A percentile compares a stretch with the other conserved stretches of the same genome.
Conservation (phyloP, 2,113 vertebrate genomes). For the Archilochus colubris region DNA sequence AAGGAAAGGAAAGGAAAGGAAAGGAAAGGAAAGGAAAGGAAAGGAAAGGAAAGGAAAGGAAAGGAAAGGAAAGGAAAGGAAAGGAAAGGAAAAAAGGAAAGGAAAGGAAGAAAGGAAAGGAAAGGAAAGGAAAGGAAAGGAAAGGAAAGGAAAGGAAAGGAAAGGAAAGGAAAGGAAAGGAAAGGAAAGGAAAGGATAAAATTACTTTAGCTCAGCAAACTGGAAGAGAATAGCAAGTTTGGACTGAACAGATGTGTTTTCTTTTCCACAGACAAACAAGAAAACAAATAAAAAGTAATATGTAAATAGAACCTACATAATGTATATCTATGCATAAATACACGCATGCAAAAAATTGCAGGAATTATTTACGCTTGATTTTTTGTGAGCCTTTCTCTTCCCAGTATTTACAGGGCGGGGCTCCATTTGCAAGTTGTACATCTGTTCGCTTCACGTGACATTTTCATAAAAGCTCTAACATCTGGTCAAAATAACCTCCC, state of each 20-base stretch:
- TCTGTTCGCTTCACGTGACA: conserved; percentile 91
- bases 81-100: too few species aligned
- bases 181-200: background rate
- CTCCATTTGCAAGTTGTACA: conserved; percentile 79
- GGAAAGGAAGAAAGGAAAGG: too few species aligned
- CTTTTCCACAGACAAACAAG: conserved; percentile 8
- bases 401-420: conserved; percentile 73
- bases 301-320: background rate
- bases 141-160: too few species aligned
- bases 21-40: background rate
- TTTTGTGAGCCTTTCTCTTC: conserved; percentile 63
- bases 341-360: background rate
- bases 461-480: conserved; percentile 86
- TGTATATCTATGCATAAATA: background rate
- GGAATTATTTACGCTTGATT: conserved; percentile 57
- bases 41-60: background rate
- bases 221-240: background rate
- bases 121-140: too few species aligned
- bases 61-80: too few species aligned
- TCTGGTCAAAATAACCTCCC: conserved; percentile 91
- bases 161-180: background rate
- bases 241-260: background rate
- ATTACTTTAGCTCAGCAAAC: background rate
- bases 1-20: background rate
- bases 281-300: background rate